Conservation (phyloP, 2,888 invertebrate genomes). For the Amphipyra tragopoginis region DNA sequence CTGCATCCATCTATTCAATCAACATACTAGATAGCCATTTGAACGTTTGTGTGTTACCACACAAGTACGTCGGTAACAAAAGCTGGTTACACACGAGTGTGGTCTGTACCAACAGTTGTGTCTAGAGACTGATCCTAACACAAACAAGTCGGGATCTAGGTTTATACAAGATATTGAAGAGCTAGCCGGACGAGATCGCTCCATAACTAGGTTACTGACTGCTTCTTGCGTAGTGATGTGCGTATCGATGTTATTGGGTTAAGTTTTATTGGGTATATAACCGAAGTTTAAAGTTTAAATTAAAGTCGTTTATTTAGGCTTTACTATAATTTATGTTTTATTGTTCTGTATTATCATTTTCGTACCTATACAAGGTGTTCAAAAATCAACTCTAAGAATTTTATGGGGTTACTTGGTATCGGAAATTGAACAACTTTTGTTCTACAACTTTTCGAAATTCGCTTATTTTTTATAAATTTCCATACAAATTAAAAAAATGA, state of each 20-base stretch:
- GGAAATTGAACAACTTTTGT: too few species aligned
- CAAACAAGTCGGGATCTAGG: constrained; percentile 52
- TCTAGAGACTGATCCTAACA: constrained; percentile 15
- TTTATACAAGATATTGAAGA: constrained; percentile 56
- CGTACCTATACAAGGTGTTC: too few species aligned
- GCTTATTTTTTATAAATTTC: too few species aligned
- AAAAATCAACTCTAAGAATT: too few species aligned
- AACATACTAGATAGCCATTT: constrained; percentile 1
- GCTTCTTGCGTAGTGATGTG: constrained; percentile 54
- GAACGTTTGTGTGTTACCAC: constrained; percentile 7
- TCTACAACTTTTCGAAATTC: too few species aligned
- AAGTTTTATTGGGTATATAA: background rate
- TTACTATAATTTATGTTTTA: too few species aligned
- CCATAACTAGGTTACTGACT: constrained; percentile 61
- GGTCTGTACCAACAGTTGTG: constrained; percentile 20
- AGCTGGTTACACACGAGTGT: constrained; percentile 6
- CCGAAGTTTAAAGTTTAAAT: too few species aligned
- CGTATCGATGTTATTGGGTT: background rate
- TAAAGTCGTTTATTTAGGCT: too few species aligned
- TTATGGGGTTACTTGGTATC: too few species aligned
- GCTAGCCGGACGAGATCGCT: constrained; percentile 58
- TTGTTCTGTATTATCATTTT: too few species aligned
- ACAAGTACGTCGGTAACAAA: constrained; percentile 20
- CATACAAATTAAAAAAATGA: too few species aligned
- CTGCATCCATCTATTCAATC: too few species aligned